Conservation (phyloP, 2,113 vertebrate species). For the Sula dactylatra region DNA sequence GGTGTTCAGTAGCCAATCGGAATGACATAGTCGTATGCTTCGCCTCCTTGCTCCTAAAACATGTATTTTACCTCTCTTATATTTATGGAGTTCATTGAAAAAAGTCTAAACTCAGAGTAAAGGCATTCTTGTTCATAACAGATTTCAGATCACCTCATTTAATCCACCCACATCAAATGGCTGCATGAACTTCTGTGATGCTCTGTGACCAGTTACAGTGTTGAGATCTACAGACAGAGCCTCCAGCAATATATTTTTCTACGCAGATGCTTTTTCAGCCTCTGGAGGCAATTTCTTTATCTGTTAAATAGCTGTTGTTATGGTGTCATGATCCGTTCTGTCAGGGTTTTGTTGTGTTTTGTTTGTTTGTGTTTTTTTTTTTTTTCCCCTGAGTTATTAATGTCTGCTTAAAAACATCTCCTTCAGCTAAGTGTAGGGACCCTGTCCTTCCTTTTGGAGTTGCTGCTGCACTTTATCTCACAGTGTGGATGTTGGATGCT, state of each 20-base stretch:
- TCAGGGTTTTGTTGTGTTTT: not conserved
- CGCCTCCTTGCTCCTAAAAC: not conserved
- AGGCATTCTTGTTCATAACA: not conserved
- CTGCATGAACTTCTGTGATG: not conserved
- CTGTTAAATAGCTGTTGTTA: not conserved
- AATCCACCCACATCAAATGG: not conserved
- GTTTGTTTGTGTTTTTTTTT: rapidly evolving
- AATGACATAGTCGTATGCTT: not conserved
- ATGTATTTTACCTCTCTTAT: not conserved
- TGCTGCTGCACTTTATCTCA: not conserved
- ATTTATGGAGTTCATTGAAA: not conserved
- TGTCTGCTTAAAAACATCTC: not conserved
- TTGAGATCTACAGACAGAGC: not conserved
- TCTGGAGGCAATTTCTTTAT: not conserved
- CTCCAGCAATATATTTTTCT: not conserved
- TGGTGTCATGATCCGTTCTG: not conserved
- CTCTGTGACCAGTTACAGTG: not conserved
- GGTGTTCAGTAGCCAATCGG: not conserved
- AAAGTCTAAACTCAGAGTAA: not conserved
- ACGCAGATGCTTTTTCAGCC: not conserved
- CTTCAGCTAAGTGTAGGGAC: not conserved
- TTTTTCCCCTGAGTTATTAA: not conserved
- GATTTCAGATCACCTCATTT: not conserved
- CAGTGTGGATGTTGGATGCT: not conserved
- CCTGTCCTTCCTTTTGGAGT: not conserved